Base-by-base conservation (phyloP, 2,113 vertebrate genomes). In the Rhipidura dahli region DNA sequence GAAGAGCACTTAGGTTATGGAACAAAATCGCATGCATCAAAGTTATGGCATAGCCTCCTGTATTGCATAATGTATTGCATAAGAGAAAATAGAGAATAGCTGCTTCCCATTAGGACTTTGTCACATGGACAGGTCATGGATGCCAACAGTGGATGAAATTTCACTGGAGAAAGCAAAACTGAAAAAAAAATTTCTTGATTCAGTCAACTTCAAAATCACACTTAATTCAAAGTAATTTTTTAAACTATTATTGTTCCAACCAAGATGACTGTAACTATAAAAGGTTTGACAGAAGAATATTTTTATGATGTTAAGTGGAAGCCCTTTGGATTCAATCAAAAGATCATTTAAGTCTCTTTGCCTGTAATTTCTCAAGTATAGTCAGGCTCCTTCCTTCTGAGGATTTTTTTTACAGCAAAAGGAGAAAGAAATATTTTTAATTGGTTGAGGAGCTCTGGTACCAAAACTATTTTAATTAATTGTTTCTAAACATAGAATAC, bases 1-100 rank as follows among this genome's bases (percentile, higher is more conserved):
- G 68, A 77, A 92, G 93, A 94, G 79, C 83, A 92, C 70, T 91
- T 57, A 72, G 65, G 83, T 89, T 94, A 65, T 87, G 86, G 93
- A 96, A 68, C 78, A 76, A 92, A 92, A 90, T 79, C 83, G 89
- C 77, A 87, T 42, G 85, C 64, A 94, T 86, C 87, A 77, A 73
- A 96, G 91, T 83, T 51, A 96, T 94, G 91, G 87, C 91, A 90
- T 92, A 66, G 90, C 26, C 80, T 93, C 40, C 57, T 86, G 69
- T 42, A 94, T 96, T 96, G 96, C 93, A 87, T 95, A 96, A 96
- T 49, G 44, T n/a, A 84, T 96, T 97, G 94, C 96, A 87, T 93
- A 96, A 97, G 88, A 64, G 88, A 95, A 94, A 95, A 93, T 72
- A 87, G 79, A 80, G 90, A 85, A 77, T 93, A 84, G 90, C 94